Conservation (phyloP, 2,888 invertebrate species). For the Ectobius pallidus region DNA sequence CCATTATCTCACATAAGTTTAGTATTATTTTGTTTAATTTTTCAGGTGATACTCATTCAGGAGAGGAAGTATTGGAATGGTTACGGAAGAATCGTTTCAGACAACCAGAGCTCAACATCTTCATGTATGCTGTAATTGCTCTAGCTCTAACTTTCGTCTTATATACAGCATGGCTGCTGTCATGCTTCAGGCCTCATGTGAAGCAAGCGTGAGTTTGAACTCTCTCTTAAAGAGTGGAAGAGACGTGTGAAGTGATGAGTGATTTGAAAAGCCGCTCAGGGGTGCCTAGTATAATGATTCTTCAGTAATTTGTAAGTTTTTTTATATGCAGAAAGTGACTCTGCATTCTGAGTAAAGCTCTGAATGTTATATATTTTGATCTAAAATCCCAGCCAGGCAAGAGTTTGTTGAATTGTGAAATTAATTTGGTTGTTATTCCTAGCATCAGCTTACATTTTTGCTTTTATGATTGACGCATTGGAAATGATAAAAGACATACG, state of each 20-base stretch:
- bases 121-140: slow-evolving; percentile 91
- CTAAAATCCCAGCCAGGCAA: no score
- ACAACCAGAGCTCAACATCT: slow-evolving; percentile 90
- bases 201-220: slow-evolving; percentile 41
- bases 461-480: no score
- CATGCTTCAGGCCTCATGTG: slow-evolving; percentile 82
- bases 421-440: no score
- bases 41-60: slow-evolving; percentile 80
- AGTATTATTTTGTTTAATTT: neutral
- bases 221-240: slow-evolving; percentile 9
- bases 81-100: slow-evolving; percentile 90
- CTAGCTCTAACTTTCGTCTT: slow-evolving; percentile 84
- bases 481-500: no score
- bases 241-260: neutral
- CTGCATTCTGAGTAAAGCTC: no score
- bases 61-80: slow-evolving; percentile 90
- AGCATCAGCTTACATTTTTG: no score
- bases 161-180: slow-evolving; percentile 89
- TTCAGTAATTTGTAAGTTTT: no score
- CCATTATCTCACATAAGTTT: no score
- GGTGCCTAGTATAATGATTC: slow-evolving; percentile 21
- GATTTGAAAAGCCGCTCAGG: slow-evolving; percentile 17
- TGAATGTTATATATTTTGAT: no score
- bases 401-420: no score
- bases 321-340: no score